Evolutionary conservation across 2,113 vertebrate species (phyloP).

Genomic region (Gymnarchus niloticus): DNA sequence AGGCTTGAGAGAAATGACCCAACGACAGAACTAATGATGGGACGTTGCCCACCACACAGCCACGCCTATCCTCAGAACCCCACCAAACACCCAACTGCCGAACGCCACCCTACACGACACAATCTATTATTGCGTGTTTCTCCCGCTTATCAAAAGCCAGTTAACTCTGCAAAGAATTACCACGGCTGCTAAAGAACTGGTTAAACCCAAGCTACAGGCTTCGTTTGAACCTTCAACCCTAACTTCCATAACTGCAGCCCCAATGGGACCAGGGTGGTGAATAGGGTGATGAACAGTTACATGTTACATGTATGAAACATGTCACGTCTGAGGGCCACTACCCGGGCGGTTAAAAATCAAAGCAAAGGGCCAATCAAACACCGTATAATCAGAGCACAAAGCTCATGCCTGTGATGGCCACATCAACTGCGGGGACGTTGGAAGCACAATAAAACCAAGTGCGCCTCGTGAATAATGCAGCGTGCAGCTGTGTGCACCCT

Average conservation of each 20-base stretch:
- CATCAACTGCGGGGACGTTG: slow-evolving; percentile 46
- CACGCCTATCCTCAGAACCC: neutral
- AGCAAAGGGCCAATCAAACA: slow-evolving; percentile 52
- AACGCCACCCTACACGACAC: neutral
- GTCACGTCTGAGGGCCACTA: neutral
- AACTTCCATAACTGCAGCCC: slow-evolving; percentile 34
- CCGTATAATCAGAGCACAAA: slow-evolving; percentile 50
- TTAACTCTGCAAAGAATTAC: neutral
- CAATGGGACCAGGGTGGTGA: too few species aligned
- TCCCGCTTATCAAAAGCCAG: slow-evolving; percentile 23
- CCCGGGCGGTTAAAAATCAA: slow-evolving; percentile 38
- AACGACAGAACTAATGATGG: neutral
- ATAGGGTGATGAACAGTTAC: too few species aligned
- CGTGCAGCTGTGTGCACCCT: slow-evolving; percentile 20
- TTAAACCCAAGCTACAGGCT: neutral
- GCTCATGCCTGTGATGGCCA: slow-evolving; percentile 37
- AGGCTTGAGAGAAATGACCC: neutral
- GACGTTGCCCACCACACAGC: neutral
- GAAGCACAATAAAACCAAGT: slow-evolving; percentile 6
- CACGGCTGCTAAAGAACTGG: neutral
- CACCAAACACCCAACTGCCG: neutral
- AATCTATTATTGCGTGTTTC: neutral
- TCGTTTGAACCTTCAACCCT: slow-evolving; percentile 34
- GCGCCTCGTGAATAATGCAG: slow-evolving; percentile 27
- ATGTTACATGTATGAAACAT: too few species aligned